Evolutionary conservation across 2,888 invertebrate species (phyloP).

Genomic region (Junonia oenone): DNA sequence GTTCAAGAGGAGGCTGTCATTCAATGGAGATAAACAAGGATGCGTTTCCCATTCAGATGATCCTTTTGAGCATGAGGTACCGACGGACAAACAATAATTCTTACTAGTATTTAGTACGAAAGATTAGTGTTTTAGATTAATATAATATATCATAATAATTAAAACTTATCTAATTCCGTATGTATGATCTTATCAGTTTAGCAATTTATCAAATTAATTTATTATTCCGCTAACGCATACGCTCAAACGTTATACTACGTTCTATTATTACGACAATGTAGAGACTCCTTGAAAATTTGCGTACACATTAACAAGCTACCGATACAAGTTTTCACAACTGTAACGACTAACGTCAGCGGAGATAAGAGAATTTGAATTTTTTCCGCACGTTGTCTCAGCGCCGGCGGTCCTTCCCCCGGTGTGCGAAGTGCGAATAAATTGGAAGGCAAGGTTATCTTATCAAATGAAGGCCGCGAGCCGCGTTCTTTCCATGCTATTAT

Average conservation of each 20-base stretch:
- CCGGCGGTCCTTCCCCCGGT: constrained; percentile 13
- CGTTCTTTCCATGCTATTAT: constrained; percentile 15
- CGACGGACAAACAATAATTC: neutral
- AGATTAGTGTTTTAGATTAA: neutral
- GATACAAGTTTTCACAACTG: neutral
- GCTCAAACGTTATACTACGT: too few species aligned
- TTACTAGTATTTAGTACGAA: neutral
- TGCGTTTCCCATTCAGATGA: constrained; percentile 62
- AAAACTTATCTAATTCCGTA: neutral
- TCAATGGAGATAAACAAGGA: constrained; percentile 74
- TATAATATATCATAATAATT: neutral
- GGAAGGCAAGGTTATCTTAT: constrained; percentile 79
- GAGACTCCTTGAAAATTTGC: neutral
- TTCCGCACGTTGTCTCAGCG: constrained; percentile 35
- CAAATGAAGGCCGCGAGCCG: constrained; percentile 50
- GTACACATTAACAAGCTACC: neutral
- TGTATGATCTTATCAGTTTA: neutral
- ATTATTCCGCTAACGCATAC: neutral
- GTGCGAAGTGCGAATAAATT: constrained; percentile 61
- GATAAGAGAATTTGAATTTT: constrained; percentile 52
- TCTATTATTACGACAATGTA: too few species aligned
- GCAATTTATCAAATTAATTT: constrained; percentile 3
- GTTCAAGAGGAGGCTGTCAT: constrained; percentile 74
- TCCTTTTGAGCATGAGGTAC: constrained; percentile 75
- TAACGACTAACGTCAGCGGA: constrained; percentile 26